These are phyloP conservation scores for Melanerpes formicivorus DNA, from an alignment of 2,113 vertebrate genomes.

Conservation along the genomic window DNA sequence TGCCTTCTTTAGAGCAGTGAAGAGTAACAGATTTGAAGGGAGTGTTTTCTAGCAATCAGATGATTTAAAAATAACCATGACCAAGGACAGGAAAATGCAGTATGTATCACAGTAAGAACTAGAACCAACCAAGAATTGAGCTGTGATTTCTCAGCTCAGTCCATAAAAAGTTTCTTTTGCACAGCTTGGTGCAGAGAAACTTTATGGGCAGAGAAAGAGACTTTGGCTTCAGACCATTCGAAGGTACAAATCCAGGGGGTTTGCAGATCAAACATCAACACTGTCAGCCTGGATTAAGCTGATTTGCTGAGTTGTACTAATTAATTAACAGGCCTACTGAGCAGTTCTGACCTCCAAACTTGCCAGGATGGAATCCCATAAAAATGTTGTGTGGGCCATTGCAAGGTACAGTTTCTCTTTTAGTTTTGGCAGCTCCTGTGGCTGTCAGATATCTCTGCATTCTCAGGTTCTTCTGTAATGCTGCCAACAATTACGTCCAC, in stretches of 20 bases:
- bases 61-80: not conserved
- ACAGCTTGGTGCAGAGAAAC: not conserved
- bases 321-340: slow-evolving; percentile 31
- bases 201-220: not conserved
- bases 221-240: not conserved
- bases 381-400: not conserved
- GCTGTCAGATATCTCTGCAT: not conserved
- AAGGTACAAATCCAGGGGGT: slow-evolving; percentile 33
- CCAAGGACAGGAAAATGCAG: not conserved
- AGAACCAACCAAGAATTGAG: not conserved
- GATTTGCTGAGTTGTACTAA: slow-evolving; percentile 42
- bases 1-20: not conserved
- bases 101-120: not conserved
- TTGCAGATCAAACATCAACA: not conserved
- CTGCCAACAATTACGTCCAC: not conserved
- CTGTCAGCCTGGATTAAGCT: slow-evolving; percentile 53
- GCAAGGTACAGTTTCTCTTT: not conserved
- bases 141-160: not conserved
- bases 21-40: not conserved
- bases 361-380: slow-evolving; percentile 22
- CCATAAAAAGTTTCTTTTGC: not conserved
- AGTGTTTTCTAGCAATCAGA: not conserved
- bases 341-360: slow-evolving; percentile 34
- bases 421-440: not conserved
- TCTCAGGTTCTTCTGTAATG: not conserved